Conservation (phyloP, 2,888 invertebrate genomes). For the Drosophila putrida region DNA sequence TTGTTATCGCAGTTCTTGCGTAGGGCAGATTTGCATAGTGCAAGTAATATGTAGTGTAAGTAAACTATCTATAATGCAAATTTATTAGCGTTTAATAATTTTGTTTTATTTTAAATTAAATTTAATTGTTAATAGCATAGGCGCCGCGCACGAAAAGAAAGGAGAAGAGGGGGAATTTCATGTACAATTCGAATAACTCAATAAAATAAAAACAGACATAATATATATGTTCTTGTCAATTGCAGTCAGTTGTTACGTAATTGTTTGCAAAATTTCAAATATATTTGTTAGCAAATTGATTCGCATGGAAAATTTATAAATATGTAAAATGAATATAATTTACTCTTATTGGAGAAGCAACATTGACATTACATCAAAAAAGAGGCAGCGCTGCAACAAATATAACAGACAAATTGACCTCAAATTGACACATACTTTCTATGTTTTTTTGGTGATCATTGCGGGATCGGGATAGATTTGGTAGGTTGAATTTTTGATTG, state of each 20-base stretch:
- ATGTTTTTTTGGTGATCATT: neutral
- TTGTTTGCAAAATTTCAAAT: neutral
- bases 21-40: slow-evolving; percentile 37
- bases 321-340: slow-evolving; percentile 31
- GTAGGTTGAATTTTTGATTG: neutral
- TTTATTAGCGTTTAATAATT: slow-evolving; percentile 13
- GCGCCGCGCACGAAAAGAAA: slow-evolving; percentile 7
- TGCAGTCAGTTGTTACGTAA: slow-evolving; percentile 9
- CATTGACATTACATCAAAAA: slow-evolving; percentile 28
- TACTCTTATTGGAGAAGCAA: slow-evolving; percentile 30
- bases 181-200: slow-evolving; percentile 3
- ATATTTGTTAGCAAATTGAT: slow-evolving; percentile 47
- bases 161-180: neutral
- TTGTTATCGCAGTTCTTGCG: slow-evolving; percentile 50
- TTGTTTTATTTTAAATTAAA: slow-evolving; percentile 22
- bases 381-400: slow-evolving; percentile 3
- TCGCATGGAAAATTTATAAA: slow-evolving; percentile 36
- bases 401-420: slow-evolving; percentile 1
- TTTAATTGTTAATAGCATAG: slow-evolving; percentile 5
- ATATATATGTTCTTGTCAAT: neutral
- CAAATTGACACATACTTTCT: neutral
- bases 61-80: slow-evolving; percentile 47
- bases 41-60: slow-evolving; percentile 31
- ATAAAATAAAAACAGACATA: neutral
- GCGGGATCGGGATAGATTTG: neutral